Base-by-base conservation (phyloP, 2,888 invertebrate species). In the Platynereis dumerilii region DNA sequence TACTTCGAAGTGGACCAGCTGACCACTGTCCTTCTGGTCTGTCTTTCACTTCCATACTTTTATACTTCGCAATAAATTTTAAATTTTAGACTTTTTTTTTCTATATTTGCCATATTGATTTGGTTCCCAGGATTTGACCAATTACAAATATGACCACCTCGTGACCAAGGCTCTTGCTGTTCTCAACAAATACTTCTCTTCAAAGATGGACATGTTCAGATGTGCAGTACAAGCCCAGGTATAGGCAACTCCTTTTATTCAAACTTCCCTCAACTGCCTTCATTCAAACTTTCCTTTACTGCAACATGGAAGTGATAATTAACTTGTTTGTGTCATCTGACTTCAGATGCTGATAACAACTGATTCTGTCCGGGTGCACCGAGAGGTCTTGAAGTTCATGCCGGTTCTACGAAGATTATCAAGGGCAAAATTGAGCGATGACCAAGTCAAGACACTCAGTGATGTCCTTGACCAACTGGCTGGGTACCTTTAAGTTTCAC, bases 131-230 rank as follows among this genome's bases (percentile, higher is more conserved):
- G 83, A 83, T 71, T 66, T 83, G 71, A 72, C 80, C 1, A 72
- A 76, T 69, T 84, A 84, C 74, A 79, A 82, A 59, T 81, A 83
- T 71, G 78, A 82, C 74, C 79, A 79, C 65, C 72, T 84, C 74
- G 78, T 84, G 56, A 81, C 80, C 27, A 81, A 83, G 71, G 75
- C 83, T 2, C 72, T 84, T 56, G 76, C 78, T 60, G 78, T 84
- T 12, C 76, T 84, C 39, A 83, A 83, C 75, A 81, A 80, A 64
- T 77, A 81, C 53, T 84, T 80, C 70, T 83, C 84, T 1, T 79
- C 82, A n/a, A 82, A 82, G 70, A 80, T 78, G 61, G 78, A 80
- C 69, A 76, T 84, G 76, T 84, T 84, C 71, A 78, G 77, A 56
- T 69, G 79, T 17, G 79, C 83, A 17, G 75, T 76, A 52, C 77